Evolutionary conservation across 2,113 vertebrate species (phyloP).

Genomic region (Montifringilla adamsi): DNA sequence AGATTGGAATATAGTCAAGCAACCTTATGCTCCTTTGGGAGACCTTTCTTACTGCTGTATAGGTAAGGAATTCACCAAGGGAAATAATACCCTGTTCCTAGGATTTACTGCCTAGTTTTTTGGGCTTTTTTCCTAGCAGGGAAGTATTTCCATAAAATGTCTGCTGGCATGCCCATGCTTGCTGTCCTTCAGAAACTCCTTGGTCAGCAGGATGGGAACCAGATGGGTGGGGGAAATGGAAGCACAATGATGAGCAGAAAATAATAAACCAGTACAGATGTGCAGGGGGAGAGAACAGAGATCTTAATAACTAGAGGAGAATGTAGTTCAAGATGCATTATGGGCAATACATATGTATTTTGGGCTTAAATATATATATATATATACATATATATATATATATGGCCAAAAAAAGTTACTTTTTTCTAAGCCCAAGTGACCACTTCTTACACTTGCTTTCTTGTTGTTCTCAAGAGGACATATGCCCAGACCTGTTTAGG

Average conservation of each 20-base stretch:
- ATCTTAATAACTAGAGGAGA: background rate
- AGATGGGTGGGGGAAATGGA: background rate
- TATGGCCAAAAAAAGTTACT: background rate
- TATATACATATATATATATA: too few relatives aligned
- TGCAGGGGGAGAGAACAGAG: background rate
- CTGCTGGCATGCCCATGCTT: background rate
- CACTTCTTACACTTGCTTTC: background rate
- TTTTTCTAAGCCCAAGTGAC: background rate
- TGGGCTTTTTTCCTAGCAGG: background rate
- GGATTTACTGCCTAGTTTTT: background rate
- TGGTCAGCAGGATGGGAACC: background rate
- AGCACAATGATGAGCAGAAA: background rate
- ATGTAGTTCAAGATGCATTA: background rate
- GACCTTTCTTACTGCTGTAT: background rate
- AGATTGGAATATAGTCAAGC: background rate
- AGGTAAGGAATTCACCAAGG: background rate
- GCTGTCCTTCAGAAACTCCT: background rate
- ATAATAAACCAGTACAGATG: background rate
- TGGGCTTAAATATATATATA: background rate
- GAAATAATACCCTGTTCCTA: background rate
- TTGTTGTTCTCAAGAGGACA: background rate
- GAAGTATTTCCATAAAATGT: background rate
- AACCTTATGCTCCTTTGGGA: background rate
- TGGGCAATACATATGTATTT: background rate
- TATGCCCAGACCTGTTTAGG: background rate